Evolutionary conservation across 23 tunicate species (phyloP).

Genomic region (Styela clava): DNA sequence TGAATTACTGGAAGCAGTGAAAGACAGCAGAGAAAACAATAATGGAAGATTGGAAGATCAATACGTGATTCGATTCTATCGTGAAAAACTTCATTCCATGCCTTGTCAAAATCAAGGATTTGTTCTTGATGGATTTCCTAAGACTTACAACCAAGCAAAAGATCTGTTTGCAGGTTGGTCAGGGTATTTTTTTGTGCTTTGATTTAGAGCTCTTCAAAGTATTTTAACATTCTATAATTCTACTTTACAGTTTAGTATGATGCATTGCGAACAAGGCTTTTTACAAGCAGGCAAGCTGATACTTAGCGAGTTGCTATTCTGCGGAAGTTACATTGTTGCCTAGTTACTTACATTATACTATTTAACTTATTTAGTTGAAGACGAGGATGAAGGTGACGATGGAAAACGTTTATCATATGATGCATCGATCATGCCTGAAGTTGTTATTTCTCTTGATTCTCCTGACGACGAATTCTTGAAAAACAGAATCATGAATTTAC

Average conservation of each 20-base stretch:
- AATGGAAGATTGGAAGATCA: slow-evolving; percentile 86
- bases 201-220: too few species aligned
- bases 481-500: slow-evolving; percentile 90
- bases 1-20: slow-evolving; percentile 63
- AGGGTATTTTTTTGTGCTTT: not conserved
- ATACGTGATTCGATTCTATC: slow-evolving; percentile 56
- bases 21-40: slow-evolving; percentile 79
- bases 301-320: too few species aligned
- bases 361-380: slow-evolving; percentile 57
- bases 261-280: too few species aligned
- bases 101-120: slow-evolving; percentile 95
- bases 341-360: too few species aligned
- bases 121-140: slow-evolving; percentile 95
- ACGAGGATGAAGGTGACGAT: slow-evolving; percentile 93
- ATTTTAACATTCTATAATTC: too few species aligned
- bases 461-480: slow-evolving; percentile 76
- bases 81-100: slow-evolving; percentile 89
- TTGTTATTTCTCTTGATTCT: slow-evolving; percentile 76
- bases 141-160: slow-evolving; percentile 96
- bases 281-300: too few species aligned
- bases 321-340: too few species aligned
- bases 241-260: too few species aligned
- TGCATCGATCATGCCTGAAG: slow-evolving; percentile 80
- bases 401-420: slow-evolving; percentile 32
- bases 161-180: slow-evolving; percentile 73